phyloP scores from a whole-genome alignment of 2,113 vertebrate genomes.

The Cyanoliseus patagonus region DNA sequence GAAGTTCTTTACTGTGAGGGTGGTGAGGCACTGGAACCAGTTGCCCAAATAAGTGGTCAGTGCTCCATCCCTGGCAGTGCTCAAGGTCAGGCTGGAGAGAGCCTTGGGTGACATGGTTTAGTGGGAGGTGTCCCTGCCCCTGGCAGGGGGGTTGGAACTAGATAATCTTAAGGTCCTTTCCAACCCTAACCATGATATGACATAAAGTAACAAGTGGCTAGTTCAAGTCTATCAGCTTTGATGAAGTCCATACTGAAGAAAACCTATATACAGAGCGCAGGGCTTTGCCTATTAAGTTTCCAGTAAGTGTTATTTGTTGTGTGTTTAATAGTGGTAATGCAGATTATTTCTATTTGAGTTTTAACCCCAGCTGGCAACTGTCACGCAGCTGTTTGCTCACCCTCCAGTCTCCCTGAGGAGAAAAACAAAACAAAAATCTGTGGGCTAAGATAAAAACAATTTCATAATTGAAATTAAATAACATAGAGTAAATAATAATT shows the following conservation, averaged over 20 bases:
- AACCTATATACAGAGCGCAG: not conserved
- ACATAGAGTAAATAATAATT: not conserved
- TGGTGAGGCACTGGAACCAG: too few relatives aligned
- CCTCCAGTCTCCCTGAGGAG: not conserved
- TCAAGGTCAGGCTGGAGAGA: too few relatives aligned
- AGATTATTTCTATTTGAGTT: not conserved
- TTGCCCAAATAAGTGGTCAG: too few relatives aligned
- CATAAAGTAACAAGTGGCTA: not conserved
- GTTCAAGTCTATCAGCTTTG: not conserved
- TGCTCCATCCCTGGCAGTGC: too few relatives aligned
- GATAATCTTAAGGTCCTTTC: not conserved
- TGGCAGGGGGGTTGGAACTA: not conserved
- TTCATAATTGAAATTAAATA: not conserved
- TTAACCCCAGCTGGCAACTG: not conserved
- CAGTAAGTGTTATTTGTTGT: not conserved
- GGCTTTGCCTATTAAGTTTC: not conserved
- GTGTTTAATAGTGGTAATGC: not conserved
- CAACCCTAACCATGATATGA: not conserved
- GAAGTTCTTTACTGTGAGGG: too few relatives aligned
- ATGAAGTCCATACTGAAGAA: not conserved
- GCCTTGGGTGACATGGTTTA: not conserved
- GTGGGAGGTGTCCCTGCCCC: not conserved
- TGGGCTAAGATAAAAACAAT: not conserved
- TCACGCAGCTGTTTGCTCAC: not conserved
- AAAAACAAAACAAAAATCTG: not conserved